These are phyloP conservation scores for Eilema sororculum DNA, from an alignment of 2,888 invertebrate genomes.

Conservation along the genomic window DNA sequence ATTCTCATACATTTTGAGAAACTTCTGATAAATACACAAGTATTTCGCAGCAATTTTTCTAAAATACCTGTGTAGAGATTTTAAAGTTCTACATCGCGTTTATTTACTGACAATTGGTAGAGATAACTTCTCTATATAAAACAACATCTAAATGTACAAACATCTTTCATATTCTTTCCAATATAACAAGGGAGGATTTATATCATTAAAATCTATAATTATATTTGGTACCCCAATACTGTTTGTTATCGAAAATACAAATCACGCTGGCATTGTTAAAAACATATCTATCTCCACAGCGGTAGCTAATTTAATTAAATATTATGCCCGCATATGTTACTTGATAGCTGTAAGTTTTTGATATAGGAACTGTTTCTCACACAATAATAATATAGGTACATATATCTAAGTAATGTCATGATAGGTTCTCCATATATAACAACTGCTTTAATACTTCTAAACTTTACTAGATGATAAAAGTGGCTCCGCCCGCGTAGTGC, in stretches of 20 bases:
- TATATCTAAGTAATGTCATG: too few relatives aligned
- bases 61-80: too few relatives aligned
- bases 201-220: constrained; percentile 46
- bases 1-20: too few relatives aligned
- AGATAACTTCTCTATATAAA: not conserved
- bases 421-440: too few relatives aligned
- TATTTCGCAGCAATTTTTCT: too few relatives aligned
- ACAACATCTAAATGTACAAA: not conserved
- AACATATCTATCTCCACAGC: constrained; percentile 39
- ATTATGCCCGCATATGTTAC: constrained; percentile 51
- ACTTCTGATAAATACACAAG: too few relatives aligned
- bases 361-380: constrained; percentile 38
- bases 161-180: not conserved
- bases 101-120: too few relatives aligned
- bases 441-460: too few relatives aligned
- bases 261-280: constrained; percentile 57
- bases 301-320: constrained; percentile 56
- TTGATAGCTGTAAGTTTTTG: constrained; percentile 35
- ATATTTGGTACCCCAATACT: constrained; percentile 37
- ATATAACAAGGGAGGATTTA: constrained; percentile 10
- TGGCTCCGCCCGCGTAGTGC: not conserved
- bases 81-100: too few relatives aligned
- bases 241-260: constrained; percentile 65
- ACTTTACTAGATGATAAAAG: too few relatives aligned
- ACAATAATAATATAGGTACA: not conserved